Base-by-base conservation (phyloP, 1,140 invertebrate genomes). In the Drosophila neocordata region DNA sequence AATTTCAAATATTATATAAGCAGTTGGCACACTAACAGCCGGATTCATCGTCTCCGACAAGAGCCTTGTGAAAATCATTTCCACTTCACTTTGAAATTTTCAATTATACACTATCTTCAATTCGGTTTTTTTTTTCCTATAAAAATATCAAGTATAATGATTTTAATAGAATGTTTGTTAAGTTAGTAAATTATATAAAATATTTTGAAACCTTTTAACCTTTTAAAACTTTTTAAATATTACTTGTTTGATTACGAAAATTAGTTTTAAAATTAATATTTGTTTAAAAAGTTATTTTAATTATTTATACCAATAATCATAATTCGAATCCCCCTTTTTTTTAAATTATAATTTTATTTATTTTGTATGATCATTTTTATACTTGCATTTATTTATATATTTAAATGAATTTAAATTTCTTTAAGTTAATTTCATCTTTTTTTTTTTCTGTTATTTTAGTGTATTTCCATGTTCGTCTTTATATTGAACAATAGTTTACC, bases 1-100 rank as follows among this genome's bases (percentile, higher is more conserved):
- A 87, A 85, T 87, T 85, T 85, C 78, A 85, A 87, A 85, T 87
- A 78, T 85, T 85, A 85, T 87, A 82, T 87, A 85, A 85, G 81
- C 81, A 65, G 66, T 60, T 71, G 56, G 72, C 58, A 57, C 62
- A 12, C 67, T 59, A 68, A 13, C 34, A 77, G 41, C 69, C 53
- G 61, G 61, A 77, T 6, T 44, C 13, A 13, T 44, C 13, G 41
- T 18, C 41, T 15, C 41, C 41, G 41, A 44, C 13, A 6, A 56
- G 53, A 56, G 53, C 56, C 55, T 55, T 65, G 65, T 73, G 65
- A 71, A 83, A 73, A 66, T 67, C 67, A 78, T 81, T 55, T 75
- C 65, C 67, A 77, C 53, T 51, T 61, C 44, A 51, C 51, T 12
- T 52, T 34, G 7, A 51, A 12, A 48, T 24, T 8, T 13, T 31